Conservation (phyloP, 2,113 vertebrate species). For the Fregata magnificens region DNA sequence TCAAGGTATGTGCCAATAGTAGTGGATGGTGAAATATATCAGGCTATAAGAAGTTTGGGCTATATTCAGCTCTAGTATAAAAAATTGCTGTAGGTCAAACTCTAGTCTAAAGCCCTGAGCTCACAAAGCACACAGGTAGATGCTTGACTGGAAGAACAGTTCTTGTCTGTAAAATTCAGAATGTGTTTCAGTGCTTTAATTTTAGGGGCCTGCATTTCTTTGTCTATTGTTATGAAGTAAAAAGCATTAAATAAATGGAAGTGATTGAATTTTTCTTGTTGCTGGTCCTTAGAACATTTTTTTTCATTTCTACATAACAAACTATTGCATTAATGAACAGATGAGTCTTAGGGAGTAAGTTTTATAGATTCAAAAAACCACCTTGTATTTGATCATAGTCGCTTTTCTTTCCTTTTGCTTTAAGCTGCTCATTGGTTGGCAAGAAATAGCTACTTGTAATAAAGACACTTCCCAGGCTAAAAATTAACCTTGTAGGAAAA, state of each 20-base stretch:
- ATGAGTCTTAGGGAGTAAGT: not conserved
- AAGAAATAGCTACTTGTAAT: not conserved
- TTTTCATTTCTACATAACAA: not conserved
- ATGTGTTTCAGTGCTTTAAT: not conserved
- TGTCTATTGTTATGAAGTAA: not conserved
- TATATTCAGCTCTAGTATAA: not conserved
- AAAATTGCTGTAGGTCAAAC: not conserved
- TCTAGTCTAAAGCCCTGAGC: not conserved
- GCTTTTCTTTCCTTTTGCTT: not conserved
- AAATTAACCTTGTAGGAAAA: conserved; percentile 23
- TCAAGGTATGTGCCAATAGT: not conserved
- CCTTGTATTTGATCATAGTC: not conserved
- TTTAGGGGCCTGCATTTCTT: not conserved
- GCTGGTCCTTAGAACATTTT: not conserved
- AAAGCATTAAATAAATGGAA: not conserved
- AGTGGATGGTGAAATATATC: not conserved
- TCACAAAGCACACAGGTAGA: not conserved
- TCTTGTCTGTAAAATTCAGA: not conserved
- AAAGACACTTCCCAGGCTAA: conserved; percentile 9
- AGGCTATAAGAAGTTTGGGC: not conserved
- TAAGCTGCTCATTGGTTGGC: not conserved
- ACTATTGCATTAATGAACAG: not conserved
- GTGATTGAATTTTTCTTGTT: not conserved
- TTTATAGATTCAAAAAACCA: not conserved
- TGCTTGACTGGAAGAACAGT: not conserved